Conservation (phyloP, 2,113 vertebrate genomes). For the Cairina moschata region DNA sequence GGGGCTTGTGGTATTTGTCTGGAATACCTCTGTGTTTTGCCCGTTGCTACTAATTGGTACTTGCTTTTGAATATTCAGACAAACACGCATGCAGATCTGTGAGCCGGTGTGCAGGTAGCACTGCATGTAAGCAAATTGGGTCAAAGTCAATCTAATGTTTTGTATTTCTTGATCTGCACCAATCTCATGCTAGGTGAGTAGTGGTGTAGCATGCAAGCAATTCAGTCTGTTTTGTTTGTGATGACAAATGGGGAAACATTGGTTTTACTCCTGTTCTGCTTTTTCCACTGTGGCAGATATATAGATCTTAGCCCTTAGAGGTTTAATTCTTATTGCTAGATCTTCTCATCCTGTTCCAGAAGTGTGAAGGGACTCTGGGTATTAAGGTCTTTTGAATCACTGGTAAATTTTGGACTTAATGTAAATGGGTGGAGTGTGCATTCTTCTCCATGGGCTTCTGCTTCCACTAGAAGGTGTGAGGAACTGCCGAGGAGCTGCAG, state of each 20-base stretch:
- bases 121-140: neutral
- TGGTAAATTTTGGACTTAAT: neutral
- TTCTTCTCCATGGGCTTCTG: neutral
- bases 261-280: neutral
- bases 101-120: neutral
- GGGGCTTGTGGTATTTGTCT: neutral
- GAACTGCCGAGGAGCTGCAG: neutral
- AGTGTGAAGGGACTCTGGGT: neutral
- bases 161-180: neutral
- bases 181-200: neutral
- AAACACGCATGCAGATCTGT: neutral
- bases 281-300: neutral
- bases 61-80: neutral
- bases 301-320: neutral
- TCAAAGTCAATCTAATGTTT: neutral
- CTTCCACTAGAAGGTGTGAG: neutral
- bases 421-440: rapidly evolving
- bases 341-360: neutral
- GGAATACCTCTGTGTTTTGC: neutral
- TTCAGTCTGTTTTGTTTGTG: neutral
- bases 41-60: neutral
- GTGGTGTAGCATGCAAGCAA: neutral
- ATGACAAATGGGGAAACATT: too few relatives aligned
- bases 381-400: neutral
- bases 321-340: neutral